A percentile compares a stretch with the other conserved stretches of the same genome.
Evolutionary conservation across 1,140 invertebrate genomes (phyloP).

Genomic region (Platyscapa corneri): DNA sequence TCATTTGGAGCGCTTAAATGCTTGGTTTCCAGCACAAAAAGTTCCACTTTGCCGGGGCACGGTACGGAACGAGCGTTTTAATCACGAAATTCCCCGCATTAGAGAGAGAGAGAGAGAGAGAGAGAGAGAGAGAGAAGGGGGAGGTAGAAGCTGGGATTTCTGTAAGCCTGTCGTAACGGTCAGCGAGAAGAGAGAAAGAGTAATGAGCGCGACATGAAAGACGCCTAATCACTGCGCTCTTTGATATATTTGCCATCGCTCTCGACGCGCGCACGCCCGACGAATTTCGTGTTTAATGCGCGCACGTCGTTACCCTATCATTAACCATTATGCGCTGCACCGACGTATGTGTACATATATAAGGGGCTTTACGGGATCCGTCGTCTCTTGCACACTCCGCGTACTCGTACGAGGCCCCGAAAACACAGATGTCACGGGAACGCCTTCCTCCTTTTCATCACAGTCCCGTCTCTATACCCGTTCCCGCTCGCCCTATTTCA

Average conservation of each 20-base stretch:
- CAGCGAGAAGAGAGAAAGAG: conserved; percentile 5
- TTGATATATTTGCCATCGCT: conserved; percentile 35
- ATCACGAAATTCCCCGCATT: conserved; percentile 16
- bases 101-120: too few species aligned
- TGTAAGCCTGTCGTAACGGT: neutral
- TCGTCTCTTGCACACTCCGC: conserved; percentile 10
- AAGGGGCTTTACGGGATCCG: neutral
- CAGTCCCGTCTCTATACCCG: too few species aligned
- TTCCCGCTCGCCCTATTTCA: neutral
- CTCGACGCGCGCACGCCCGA: conserved; percentile 55
- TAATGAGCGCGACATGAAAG: conserved; percentile 44
- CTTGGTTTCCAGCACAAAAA: neutral
- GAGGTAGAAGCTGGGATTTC: neutral
- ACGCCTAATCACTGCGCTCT: conserved; percentile 42
- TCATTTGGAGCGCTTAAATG: neutral
- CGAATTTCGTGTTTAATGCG: conserved; percentile 60
- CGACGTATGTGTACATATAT: neutral
- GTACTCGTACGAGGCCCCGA: conserved; percentile 43
- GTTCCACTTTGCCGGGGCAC: neutral
- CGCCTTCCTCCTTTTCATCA: conserved; percentile 65
- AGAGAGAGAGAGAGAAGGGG: too few species aligned
- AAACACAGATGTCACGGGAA: conserved; percentile 67
- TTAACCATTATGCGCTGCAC: conserved; percentile 66
- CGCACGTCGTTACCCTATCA: conserved; percentile 62
- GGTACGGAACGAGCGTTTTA: conserved; percentile 23